Conservation (phyloP, 2,113 vertebrate species). For the Hippoglossus stenolepis region DNA sequence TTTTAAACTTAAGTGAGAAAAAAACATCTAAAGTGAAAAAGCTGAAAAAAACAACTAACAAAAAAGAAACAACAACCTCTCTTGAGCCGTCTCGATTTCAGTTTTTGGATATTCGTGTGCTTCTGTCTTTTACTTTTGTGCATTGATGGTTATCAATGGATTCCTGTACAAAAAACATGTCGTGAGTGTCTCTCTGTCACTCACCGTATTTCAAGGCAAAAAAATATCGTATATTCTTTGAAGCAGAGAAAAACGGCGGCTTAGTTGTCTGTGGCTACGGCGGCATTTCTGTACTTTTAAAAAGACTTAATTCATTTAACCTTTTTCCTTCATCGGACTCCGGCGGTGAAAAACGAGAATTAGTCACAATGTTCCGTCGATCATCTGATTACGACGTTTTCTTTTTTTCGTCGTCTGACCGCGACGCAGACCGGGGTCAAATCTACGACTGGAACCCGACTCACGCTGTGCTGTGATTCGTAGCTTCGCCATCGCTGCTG, state of each 20-base stretch:
- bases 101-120: conserved; percentile 74
- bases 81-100: conserved; percentile 70
- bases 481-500: conserved; percentile 1
- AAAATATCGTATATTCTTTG: conserved; percentile 28
- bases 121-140: conserved; percentile 76
- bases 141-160: conserved; percentile 74
- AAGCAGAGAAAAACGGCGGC: conserved; percentile 58
- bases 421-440: conserved; percentile 23
- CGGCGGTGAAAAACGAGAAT: conserved; percentile 46
- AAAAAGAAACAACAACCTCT: conserved; percentile 47
- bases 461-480: background rate
- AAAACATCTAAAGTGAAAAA: background rate
- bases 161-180: conserved; percentile 64
- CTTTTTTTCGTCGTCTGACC: conserved; percentile 39
- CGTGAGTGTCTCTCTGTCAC: conserved; percentile 62
- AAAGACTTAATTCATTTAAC: conserved; percentile 27
- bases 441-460: background rate
- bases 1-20: conserved; percentile 70
- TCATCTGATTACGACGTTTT: conserved; percentile 46
- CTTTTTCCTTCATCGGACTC: conserved; percentile 53
- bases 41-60: conserved; percentile 17
- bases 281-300: conserved; percentile 68
- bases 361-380: conserved; percentile 52
- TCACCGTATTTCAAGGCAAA: conserved; percentile 65
- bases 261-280: conserved; percentile 71